Conservation (phyloP, 2,888 invertebrate species). For the Agrotis clavis region DNA sequence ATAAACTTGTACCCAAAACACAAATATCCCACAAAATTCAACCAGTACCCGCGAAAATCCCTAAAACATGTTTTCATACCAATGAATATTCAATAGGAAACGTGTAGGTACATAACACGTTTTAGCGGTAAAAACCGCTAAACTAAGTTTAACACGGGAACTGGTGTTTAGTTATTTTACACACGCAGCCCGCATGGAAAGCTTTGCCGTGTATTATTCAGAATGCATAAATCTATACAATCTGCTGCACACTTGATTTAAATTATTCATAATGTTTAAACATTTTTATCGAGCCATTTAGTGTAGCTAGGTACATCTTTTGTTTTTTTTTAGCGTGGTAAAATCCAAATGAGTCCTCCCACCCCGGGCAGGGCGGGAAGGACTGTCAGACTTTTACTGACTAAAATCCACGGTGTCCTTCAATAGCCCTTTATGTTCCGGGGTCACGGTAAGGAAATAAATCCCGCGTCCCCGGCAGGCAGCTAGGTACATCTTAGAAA, state of each 20-base stretch:
- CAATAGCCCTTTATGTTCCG: too few species aligned
- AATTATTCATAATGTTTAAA: constrained; percentile 36
- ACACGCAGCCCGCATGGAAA: constrained; percentile 52
- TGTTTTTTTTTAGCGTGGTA: too few species aligned
- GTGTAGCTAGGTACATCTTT: too few species aligned
- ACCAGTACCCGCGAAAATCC: neutral
- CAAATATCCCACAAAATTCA: constrained; percentile 18
- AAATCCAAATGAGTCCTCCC: too few species aligned
- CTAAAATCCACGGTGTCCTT: too few species aligned
- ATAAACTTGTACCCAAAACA: neutral
- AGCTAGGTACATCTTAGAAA: too few species aligned
- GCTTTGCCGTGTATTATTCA: constrained; percentile 54
- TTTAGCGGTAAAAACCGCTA: constrained; percentile 32
- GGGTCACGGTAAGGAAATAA: too few species aligned
- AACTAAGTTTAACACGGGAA: constrained; percentile 36
- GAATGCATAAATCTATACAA: constrained; percentile 51
- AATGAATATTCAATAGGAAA: constrained; percentile 47
- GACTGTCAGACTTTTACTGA: too few species aligned
- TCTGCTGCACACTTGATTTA: constrained; percentile 39
- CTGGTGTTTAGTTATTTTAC: constrained; percentile 55
- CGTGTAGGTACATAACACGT: constrained; percentile 12
- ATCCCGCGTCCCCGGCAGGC: too few species aligned
- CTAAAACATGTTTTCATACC: constrained; percentile 22
- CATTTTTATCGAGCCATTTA: constrained; percentile 18
- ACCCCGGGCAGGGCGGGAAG: too few species aligned